A percentile compares a stretch with the other conserved stretches of the same genome.
These are phyloP conservation scores for Eulithis testata DNA, from an alignment of 2,888 invertebrate species.

Conservation along the genomic window DNA sequence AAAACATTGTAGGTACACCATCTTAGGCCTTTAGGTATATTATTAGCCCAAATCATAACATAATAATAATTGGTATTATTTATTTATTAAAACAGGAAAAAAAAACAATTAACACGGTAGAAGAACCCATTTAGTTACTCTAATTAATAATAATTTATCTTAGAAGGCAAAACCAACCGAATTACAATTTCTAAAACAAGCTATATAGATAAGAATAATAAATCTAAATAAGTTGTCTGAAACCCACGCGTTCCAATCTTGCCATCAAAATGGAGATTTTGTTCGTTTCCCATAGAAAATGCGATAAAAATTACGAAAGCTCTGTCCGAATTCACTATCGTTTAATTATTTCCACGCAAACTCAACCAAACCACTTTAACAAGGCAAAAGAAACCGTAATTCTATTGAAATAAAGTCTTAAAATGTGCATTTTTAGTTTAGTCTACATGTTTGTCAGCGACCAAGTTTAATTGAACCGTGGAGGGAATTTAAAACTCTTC, in stretches of 20 bases:
- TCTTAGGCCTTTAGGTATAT: too few species aligned
- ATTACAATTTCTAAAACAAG: slow-evolving; percentile 19
- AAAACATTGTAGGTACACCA: too few species aligned
- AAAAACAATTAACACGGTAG: too few species aligned
- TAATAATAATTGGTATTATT: too few species aligned
- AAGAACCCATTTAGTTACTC: too few species aligned
- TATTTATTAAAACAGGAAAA: too few species aligned
- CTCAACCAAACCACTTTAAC: not conserved
- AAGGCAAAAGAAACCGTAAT: slow-evolving; percentile 8
- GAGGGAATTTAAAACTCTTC: slow-evolving; percentile 28
- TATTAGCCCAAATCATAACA: too few species aligned
- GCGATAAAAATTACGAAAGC: slow-evolving; percentile 49
- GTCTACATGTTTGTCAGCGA: slow-evolving; percentile 31
- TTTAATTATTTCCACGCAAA: slow-evolving; percentile 33
- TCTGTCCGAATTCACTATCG: slow-evolving; percentile 34
- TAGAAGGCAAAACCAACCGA: too few species aligned
- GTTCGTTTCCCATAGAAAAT: slow-evolving; percentile 56
- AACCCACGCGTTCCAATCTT: slow-evolving; percentile 38
- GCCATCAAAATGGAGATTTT: slow-evolving; percentile 56
- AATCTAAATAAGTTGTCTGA: slow-evolving; percentile 37
- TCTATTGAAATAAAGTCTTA: slow-evolving; percentile 1
- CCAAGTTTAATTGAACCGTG: slow-evolving; percentile 34
- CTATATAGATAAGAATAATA: slow-evolving; percentile 33
- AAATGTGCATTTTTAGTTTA: slow-evolving; percentile 4
- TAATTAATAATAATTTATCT: too few species aligned